phyloP scores from a whole-genome alignment of 2,113 vertebrate species.

The Odontophorus gujanensis region DNA sequence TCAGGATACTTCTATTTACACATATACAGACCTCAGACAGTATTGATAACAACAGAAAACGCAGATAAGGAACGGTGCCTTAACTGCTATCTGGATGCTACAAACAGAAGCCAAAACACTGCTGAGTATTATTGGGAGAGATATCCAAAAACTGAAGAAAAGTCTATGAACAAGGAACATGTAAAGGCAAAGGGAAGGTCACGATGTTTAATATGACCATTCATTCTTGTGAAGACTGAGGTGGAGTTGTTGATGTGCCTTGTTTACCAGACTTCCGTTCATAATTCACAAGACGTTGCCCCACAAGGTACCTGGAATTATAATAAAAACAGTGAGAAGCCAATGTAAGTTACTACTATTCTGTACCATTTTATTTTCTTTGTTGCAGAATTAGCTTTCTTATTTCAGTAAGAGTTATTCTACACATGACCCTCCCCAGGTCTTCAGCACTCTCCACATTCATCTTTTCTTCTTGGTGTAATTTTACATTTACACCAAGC shows the following conservation, averaged over 20 bases:
- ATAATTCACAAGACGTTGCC: constrained; percentile 97
- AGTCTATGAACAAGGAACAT: constrained; percentile 78
- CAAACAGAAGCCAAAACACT: constrained; percentile 75
- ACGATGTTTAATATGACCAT: constrained; percentile 68
- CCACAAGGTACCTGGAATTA: constrained; percentile 92
- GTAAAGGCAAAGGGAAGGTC: constrained; percentile 76
- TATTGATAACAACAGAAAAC: constrained; percentile 75
- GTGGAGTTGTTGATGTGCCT: constrained; percentile 79
- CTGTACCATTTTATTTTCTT: neutral
- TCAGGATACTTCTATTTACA: constrained; percentile 90
- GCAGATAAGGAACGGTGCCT: constrained; percentile 74
- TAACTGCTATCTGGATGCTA: constrained; percentile 73
- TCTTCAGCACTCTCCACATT: neutral
- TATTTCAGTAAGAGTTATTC: neutral
- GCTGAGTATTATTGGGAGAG: constrained; percentile 75
- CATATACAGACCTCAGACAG: constrained; percentile 91
- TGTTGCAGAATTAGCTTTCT: neutral
- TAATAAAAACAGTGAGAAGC: constrained; percentile 23
- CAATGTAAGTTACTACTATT: neutral
- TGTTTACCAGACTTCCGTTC: constrained; percentile 92
- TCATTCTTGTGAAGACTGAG: constrained; percentile 88
- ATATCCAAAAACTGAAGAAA: constrained; percentile 68
- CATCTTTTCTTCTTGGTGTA: neutral
- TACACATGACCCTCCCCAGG: neutral
- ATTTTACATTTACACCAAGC: neutral